These are phyloP conservation scores for Tauraco erythrolophus DNA, from an alignment of 2,113 vertebrate species.

Conservation along the genomic window DNA sequence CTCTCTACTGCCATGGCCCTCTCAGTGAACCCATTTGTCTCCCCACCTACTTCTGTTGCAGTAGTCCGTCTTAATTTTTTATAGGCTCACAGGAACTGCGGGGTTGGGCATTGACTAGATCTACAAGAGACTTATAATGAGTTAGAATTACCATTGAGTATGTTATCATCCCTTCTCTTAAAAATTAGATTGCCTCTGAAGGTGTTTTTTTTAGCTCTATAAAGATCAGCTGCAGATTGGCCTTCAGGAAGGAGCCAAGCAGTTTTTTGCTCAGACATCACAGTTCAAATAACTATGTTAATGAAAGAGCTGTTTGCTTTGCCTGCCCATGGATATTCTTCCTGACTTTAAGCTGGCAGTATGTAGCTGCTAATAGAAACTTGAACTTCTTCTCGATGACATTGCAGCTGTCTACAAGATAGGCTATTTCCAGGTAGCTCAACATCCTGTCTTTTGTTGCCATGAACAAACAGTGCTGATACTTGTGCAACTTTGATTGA, in stretches of 20 bases:
- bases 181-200: background rate
- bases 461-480: constrained; percentile 30
- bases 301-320: background rate
- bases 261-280: background rate
- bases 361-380: background rate
- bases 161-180: background rate
- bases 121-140: background rate
- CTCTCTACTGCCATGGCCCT: background rate
- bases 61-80: background rate
- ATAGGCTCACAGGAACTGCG: background rate
- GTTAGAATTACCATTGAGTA: background rate
- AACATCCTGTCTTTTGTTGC: constrained; percentile 44
- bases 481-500: constrained; percentile 1
- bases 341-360: background rate
- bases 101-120: background rate
- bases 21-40: background rate
- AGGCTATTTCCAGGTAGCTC: background rate
- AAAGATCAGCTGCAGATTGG: background rate
- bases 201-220: background rate
- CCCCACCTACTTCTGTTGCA: background rate
- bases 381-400: background rate
- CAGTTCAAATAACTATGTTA: background rate
- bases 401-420: background rate
- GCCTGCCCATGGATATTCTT: background rate
- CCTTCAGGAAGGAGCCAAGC: background rate